Evolutionary conservation across 2,797 vertebrate species (phyloP).

Genomic region (Rhinophrynus dorsalis): DNA sequence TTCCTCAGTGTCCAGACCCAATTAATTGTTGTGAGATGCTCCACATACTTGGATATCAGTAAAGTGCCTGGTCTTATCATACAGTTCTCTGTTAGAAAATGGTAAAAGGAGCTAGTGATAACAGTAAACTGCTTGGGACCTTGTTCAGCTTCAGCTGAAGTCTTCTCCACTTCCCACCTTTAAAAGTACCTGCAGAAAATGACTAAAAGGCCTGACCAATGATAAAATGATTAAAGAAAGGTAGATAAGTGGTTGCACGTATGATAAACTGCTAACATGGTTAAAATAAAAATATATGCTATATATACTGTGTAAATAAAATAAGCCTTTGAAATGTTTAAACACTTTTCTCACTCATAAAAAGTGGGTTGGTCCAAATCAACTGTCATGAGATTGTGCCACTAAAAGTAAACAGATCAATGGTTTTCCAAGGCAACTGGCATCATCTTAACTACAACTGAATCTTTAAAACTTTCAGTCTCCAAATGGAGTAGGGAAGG

Average conservation of each 20-base stretch:
- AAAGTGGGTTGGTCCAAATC: constrained; percentile 13
- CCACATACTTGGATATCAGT: background rate
- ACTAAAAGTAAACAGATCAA: background rate
- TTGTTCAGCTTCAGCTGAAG: background rate
- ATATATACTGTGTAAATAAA: constrained; percentile 70
- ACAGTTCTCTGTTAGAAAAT: background rate
- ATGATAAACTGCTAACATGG: constrained; percentile 65
- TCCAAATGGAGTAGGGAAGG: constrained; percentile 52
- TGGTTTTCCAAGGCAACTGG: constrained; percentile 53
- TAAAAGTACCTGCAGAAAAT: background rate
- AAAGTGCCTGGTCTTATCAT: constrained; percentile 4
- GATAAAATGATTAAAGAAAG: constrained; percentile 33
- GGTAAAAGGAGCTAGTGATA: no score
- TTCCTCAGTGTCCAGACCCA: no score
- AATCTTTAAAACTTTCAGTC: constrained; percentile 53
- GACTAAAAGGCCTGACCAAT: constrained; percentile 51
- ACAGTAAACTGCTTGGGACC: no score
- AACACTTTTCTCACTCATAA: constrained; percentile 14
- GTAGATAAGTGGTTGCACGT: constrained; percentile 58
- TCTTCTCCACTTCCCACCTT: background rate
- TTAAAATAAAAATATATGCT: constrained; percentile 70
- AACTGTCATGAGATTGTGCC: background rate
- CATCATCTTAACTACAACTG: constrained; percentile 55
- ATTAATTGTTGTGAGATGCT: no score
- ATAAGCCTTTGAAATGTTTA: constrained; percentile 63